These are phyloP conservation scores for Rhinophrynus dorsalis DNA, from an alignment of 2,797 vertebrate species.

Conservation along the genomic window DNA sequence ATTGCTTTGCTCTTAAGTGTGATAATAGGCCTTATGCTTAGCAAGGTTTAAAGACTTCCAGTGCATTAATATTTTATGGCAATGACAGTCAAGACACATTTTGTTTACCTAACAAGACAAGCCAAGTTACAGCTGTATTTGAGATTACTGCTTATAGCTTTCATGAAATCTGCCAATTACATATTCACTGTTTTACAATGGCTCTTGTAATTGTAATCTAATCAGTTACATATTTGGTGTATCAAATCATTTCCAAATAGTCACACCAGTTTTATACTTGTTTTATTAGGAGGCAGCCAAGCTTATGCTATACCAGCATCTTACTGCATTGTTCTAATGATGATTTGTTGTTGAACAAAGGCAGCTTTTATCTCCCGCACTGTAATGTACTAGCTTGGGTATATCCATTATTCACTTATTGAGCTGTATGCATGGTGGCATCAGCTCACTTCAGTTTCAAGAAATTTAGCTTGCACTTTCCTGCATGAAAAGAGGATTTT, in stretches of 20 bases:
- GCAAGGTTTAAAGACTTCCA: conserved; percentile 81
- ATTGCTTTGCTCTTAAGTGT: conserved; percentile 80
- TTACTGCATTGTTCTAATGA: conserved; percentile 41
- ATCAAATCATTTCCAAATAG: conserved; percentile 51
- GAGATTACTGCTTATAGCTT: conserved; percentile 66
- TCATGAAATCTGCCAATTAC: conserved; percentile 59
- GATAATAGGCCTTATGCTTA: conserved; percentile 81
- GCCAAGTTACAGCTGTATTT: conserved; percentile 62
- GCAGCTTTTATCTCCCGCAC: conserved; percentile 34
- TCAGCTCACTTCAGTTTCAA: conserved; percentile 25
- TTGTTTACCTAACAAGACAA: conserved; percentile 81
- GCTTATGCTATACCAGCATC: conserved; percentile 16
- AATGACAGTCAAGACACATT: conserved; percentile 78
- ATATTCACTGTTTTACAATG: conserved; percentile 58
- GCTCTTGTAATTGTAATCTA: conserved; percentile 61
- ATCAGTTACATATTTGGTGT: conserved; percentile 59
- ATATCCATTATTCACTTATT: conserved; percentile 23
- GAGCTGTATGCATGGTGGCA: conserved; percentile 19
- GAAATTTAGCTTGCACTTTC: conserved; percentile 32
- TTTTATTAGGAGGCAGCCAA: conserved; percentile 10
- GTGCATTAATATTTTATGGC: conserved; percentile 80
- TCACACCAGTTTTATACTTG: not conserved
- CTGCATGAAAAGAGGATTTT: conserved; percentile 32
- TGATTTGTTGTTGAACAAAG: conserved; percentile 44
- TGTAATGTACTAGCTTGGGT: conserved; percentile 35